Evolutionary conservation across 2,113 vertebrate genomes (phyloP), one percentile per base, ranked within the genome.

Genomic region (Pica pica): DNA sequence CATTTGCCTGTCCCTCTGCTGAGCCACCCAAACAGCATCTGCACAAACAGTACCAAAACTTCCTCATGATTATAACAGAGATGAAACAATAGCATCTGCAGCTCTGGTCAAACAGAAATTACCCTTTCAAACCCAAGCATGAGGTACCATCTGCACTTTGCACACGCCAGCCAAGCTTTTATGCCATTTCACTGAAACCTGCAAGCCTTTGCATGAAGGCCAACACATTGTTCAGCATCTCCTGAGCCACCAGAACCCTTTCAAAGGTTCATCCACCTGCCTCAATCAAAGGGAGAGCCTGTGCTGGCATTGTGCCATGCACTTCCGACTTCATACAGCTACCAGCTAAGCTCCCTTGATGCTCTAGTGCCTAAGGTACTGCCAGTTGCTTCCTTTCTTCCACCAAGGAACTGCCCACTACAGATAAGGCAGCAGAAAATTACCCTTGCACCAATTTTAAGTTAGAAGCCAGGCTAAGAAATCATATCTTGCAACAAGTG

Each of bases 401-500:
- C 70, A 41, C 17, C 3, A 21, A 47, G 6, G 14, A 42, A 22
- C 41, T 50, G 14, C 33, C 50, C 23, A 1, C 35, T 57, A 35
- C 28, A 75, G 42, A 16, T 30, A n/a, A 0, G 0, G 13, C 30
- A 65, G 13, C 41, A 55, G 28, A 65, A 89, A 76, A 9, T 41
- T 41, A 60, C 8, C 21, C 47, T 60, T 31, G 13, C 28, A 70
- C 15, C 24, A 33, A 11, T 46, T 73, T 55, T 42, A 31, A 56
- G 33, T 55, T 16, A 86, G 39, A 81, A 21, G 13, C 15, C 49
- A 61, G 8, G 10, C 39, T 55, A 39, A 77, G 33, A 50, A 74
- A 65, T 6, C 0, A 0, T 17, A 39, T 10, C n/a, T 61, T 69
- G 17, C 13, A 73, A 44, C 12, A 59, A 68, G 49, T 10, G 5